Conservation (phyloP, 2,888 invertebrate species). For the Aradus depressus region DNA sequence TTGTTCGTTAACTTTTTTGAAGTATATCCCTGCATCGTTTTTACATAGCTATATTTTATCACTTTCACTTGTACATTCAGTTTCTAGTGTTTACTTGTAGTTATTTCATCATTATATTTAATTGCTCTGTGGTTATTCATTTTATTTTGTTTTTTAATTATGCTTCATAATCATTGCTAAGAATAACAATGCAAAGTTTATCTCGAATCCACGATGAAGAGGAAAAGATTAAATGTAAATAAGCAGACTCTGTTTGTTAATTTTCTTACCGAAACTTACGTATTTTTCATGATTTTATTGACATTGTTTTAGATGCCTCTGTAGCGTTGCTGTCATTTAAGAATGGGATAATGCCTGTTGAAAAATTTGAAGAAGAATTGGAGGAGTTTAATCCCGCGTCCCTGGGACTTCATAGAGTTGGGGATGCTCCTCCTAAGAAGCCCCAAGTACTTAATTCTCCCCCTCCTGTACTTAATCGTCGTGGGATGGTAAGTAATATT, state of each 20-base stretch:
- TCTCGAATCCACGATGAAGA: conserved; percentile 21
- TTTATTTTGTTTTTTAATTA: conserved; percentile 1
- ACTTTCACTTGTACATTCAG: no score
- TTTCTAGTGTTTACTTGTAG: no score
- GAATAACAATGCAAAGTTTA: conserved; percentile 23
- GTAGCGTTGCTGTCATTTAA: conserved; percentile 45
- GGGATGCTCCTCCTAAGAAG: conserved; percentile 42
- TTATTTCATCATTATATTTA: not conserved
- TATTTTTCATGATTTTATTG: conserved; percentile 1
- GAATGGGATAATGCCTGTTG: conserved; percentile 39
- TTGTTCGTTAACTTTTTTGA: no score
- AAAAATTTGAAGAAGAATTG: conserved; percentile 35
- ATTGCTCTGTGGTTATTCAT: not conserved
- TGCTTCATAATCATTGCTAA: no score
- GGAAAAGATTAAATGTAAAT: conserved; percentile 23
- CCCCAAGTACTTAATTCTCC: conserved; percentile 59
- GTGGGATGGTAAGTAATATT: conserved; percentile 66
- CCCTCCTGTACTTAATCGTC: conserved; percentile 59
- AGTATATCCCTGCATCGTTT: no score
- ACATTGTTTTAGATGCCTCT: conserved; percentile 38
- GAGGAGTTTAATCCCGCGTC: conserved; percentile 68
- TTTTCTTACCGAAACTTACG: not conserved
- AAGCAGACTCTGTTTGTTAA: not conserved
- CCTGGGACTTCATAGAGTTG: conserved; percentile 68
- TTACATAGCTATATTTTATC: no score